Base-by-base conservation (phyloP, 2,888 invertebrate species). In the Auanema sp. region DNA sequence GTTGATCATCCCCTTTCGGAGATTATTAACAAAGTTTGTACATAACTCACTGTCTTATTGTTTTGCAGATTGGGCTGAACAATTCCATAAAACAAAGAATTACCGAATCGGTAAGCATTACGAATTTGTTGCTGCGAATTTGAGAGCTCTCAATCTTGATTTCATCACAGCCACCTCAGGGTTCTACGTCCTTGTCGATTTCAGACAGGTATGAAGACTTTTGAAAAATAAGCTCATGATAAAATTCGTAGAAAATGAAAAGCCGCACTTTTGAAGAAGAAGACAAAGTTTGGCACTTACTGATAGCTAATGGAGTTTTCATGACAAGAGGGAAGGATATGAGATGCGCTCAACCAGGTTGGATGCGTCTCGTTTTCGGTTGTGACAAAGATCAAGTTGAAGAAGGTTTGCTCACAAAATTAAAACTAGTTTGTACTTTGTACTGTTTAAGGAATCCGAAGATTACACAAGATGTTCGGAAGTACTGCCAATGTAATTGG, bases 331-430 rank as follows among this genome's bases (percentile, higher is more conserved):
- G 84, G 4, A 66, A 61, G 43, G 68, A 71, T 42, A 70, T 76
- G 58, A 70, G 72, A 58, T 75, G 75, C 53, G 47, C 69, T 10
- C 66, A 72, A 43, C 79, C 78, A 8, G 84, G 84, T 42, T 83
- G 82, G 82, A 83, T 83, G 65, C 66, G 83, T 16, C 65, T 84
- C 18, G 77, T 79, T n/a, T 78, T 79, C 59, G 70, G 81, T 4
- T 72, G 77, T 16, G 60, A 72, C 1, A 66, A 71, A 58, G 60
- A 68, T 41, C 68, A 71, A 33, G 69, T 83, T n/a, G 56, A 73
- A 56, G 77, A 77, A 71, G 83, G 84, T 79, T 59, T 55, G 40
- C 10, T 1, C 3, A 0, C 14, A 21, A 21, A 21, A 4, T 33
- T n/a, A n/a, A n/a, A n/a, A n/a, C n/a, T n/a, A n/a, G n/a, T n/a